phyloP scores from a whole-genome alignment of 2,113 vertebrate species.

The Oreochromis tanganicae region DNA sequence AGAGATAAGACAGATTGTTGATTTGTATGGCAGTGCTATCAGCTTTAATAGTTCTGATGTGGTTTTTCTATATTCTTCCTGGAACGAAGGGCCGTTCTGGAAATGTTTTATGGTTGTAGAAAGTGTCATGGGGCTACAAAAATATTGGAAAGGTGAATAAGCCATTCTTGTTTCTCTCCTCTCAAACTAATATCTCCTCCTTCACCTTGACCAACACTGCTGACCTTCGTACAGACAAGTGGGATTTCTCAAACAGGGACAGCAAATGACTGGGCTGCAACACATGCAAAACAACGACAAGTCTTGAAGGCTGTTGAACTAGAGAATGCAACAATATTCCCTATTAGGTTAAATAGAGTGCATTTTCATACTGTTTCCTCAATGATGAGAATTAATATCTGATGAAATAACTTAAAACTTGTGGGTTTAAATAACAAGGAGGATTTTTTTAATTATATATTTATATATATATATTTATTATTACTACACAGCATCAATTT shows the following conservation, averaged over 20 bases:
- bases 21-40: background rate
- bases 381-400: background rate
- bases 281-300: background rate
- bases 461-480: background rate
- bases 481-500: background rate
- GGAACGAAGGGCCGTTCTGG: background rate
- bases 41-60: background rate
- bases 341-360: background rate
- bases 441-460: background rate
- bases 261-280: background rate
- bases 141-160: background rate
- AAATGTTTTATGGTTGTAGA: background rate
- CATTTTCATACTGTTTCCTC: background rate
- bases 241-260: background rate
- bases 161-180: background rate
- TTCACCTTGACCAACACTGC: background rate
- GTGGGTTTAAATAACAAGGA: background rate
- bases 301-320: background rate
- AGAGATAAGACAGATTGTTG: slow-evolving; percentile 6
- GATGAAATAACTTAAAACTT: background rate
- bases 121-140: background rate
- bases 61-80: background rate
- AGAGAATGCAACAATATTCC: background rate
- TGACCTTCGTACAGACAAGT: background rate
- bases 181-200: background rate